Evolutionary conservation across 2,888 invertebrate genomes (phyloP).

Genomic region (Siphlonurus alternatus): DNA sequence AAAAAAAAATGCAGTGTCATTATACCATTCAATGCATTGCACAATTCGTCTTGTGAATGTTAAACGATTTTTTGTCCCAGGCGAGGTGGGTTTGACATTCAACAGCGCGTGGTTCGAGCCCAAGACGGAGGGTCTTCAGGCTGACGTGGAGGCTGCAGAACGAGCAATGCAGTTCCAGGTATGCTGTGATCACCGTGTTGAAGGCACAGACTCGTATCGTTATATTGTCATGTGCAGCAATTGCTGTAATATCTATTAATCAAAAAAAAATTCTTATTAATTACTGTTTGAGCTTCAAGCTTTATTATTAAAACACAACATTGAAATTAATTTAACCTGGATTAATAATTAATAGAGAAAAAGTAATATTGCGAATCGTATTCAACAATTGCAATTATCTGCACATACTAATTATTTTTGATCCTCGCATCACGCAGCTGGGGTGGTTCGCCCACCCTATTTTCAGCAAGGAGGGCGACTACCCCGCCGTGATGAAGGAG

Average conservation of each 20-base stretch:
- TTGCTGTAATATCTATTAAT: no score
- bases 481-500: constrained; percentile 44
- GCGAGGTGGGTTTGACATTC: constrained; percentile 39
- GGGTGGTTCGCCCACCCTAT: constrained; percentile 54
- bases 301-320: not conserved
- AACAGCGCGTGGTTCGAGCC: constrained; percentile 27
- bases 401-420: no score
- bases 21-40: no score
- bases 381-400: no score
- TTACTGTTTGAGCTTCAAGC: no score
- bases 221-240: no score
- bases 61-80: constrained; percentile 27
- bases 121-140: constrained; percentile 22
- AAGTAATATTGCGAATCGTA: no score
- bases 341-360: not conserved
- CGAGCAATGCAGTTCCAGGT: constrained; percentile 38
- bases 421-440: constrained; percentile 34
- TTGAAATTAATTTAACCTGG: not conserved
- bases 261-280: no score
- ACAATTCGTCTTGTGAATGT: no score
- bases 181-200: no score
- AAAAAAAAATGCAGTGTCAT: not conserved
- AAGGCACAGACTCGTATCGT: no score
- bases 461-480: constrained; percentile 41
- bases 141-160: constrained; percentile 35